Conservation (phyloP, 1,140 invertebrate species). For the Phymorhynchus buccinoides region DNA sequence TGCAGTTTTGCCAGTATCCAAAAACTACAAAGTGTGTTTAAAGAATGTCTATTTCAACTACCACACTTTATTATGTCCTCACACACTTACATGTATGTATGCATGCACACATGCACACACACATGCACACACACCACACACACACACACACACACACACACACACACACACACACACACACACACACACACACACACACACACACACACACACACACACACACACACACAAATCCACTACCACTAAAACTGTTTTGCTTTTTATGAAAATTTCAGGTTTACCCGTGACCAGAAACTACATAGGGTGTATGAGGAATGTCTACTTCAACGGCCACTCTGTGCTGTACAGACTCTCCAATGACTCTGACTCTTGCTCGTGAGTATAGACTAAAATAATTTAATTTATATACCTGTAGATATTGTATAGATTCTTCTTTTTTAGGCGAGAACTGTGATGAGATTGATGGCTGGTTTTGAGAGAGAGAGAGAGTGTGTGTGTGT, state of each 20-base stretch:
- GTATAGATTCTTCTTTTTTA: too few species aligned
- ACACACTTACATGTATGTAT: background rate
- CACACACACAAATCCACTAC: conserved; percentile 1
- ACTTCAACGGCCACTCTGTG: conserved; percentile 92
- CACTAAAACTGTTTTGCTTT: background rate
- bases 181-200: background rate
- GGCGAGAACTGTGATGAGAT: too few species aligned
- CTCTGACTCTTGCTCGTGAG: conserved; percentile 77
- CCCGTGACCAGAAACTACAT: conserved; percentile 79
- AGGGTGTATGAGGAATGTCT: conserved; percentile 91
- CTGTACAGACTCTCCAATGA: conserved; percentile 85
- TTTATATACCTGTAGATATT: too few species aligned
- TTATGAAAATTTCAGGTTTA: conserved; percentile 69
- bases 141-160: too few species aligned
- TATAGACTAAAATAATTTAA: too few species aligned
- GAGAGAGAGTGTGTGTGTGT: too few species aligned
- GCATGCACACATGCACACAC: background rate
- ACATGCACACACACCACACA: too few species aligned
- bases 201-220: conserved; percentile 13
- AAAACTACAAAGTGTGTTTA: too few species aligned
- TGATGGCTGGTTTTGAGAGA: too few species aligned
- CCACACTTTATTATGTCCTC: background rate
- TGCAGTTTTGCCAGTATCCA: too few species aligned
- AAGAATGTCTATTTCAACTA: too few species aligned
- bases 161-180: background rate